Evolutionary conservation across 2,113 vertebrate species (phyloP).

Genomic region (Bubalus kerabau): DNA sequence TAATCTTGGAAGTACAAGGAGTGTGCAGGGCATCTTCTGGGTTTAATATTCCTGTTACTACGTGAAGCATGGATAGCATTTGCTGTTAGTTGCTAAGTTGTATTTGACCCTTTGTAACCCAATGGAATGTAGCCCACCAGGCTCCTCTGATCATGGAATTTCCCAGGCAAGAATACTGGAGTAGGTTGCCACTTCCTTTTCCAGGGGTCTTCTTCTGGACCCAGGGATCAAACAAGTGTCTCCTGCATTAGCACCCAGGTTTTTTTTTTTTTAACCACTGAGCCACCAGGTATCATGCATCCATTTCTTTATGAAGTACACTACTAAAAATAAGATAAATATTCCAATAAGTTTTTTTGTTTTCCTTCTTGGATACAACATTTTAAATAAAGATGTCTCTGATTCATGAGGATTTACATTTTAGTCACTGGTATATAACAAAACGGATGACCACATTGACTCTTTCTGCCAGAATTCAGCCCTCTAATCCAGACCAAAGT

Average conservation of each 20-base stretch:
- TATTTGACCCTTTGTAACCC: not conserved
- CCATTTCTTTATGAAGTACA: conserved; percentile 38
- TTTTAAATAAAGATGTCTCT: conserved; percentile 65
- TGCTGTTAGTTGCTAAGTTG: not conserved
- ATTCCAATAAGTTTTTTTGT: conserved; percentile 29
- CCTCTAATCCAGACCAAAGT: conserved; percentile 48
- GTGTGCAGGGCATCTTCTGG: not conserved
- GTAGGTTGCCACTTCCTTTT: not conserved
- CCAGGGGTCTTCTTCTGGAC: not conserved
- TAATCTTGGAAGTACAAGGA: not conserved
- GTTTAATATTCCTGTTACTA: not conserved
- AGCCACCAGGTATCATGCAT: not conserved
- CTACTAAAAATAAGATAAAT: conserved; percentile 59
- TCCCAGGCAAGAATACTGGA: not conserved
- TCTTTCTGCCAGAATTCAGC: conserved; percentile 61
- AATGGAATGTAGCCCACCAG: not conserved
- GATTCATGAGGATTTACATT: conserved; percentile 49
- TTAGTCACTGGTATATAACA: conserved; percentile 60
- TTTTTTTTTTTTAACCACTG: not conserved
- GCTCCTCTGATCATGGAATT: not conserved
- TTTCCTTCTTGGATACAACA: not conserved
- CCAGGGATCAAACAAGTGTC: not conserved
- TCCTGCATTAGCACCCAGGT: not conserved
- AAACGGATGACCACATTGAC: conserved; percentile 39
- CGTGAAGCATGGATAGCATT: not conserved